phyloP scores from a whole-genome alignment of 2,888 invertebrate species.

The Pheosia gnoma region DNA sequence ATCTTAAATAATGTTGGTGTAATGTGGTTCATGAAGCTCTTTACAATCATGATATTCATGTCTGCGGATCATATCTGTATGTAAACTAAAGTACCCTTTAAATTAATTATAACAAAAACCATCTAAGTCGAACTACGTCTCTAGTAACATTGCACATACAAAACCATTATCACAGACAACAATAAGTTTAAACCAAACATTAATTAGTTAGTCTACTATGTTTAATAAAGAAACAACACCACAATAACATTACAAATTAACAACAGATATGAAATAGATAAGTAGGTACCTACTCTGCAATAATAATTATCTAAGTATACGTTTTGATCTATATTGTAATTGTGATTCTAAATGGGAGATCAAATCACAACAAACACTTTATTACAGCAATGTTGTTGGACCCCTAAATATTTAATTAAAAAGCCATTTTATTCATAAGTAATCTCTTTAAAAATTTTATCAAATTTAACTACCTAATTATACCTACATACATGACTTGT shows the following conservation, averaged over 20 bases:
- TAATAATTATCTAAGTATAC: neutral
- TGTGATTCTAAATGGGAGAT: constrained; percentile 43
- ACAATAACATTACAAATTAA: constrained; percentile 33
- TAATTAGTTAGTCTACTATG: constrained; percentile 21
- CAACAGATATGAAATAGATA: constrained; percentile 19
- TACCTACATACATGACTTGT: constrained; percentile 68
- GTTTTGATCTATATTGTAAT: constrained; percentile 26
- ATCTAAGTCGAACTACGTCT: neutral
- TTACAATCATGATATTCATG: neutral
- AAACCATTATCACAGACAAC: constrained; percentile 49
- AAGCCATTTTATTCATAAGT: constrained; percentile 81
- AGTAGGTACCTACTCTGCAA: constrained; percentile 10
- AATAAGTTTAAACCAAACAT: constrained; percentile 23
- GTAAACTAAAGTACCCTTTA: neutral
- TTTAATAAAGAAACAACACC: constrained; percentile 20
- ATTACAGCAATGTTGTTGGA: constrained; percentile 71
- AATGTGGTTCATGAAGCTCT: constrained; percentile 13
- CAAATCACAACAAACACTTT: constrained; percentile 59
- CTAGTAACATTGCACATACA: constrained; percentile 22
- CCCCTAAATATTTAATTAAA: constrained; percentile 80
- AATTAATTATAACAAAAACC: neutral
- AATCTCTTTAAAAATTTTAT: constrained; percentile 79
- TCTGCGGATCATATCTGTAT: neutral
- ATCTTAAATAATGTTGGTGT: constrained; percentile 15
- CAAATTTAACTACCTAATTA: constrained; percentile 81